A percentile compares a stretch with the other conserved stretches of the same genome.
Evolutionary conservation across 2,888 invertebrate species (phyloP).

Genomic region (Noctua comes): DNA sequence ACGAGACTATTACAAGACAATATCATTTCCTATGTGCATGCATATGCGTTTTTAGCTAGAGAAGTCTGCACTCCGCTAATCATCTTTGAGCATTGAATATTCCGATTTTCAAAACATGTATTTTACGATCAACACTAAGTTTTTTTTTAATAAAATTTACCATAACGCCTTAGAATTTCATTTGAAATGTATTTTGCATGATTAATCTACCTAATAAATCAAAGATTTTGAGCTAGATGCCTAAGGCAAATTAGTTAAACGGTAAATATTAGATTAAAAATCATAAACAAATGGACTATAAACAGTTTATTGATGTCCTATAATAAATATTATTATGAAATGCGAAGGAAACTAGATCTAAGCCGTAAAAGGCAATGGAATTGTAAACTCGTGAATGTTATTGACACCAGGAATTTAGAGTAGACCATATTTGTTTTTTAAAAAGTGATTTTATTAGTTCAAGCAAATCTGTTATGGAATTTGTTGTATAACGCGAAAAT

Average conservation of each 20-base stretch:
- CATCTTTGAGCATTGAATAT: background rate
- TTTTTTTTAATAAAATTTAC: background rate
- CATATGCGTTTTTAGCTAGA: background rate
- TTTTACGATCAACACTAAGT: background rate
- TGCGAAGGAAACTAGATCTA: conserved; percentile 5
- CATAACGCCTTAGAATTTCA: background rate
- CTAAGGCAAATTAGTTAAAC: background rate
- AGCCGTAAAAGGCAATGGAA: conserved; percentile 5
- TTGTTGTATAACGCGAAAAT: background rate
- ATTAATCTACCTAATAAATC: background rate
- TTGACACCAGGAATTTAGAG: conserved; percentile 12
- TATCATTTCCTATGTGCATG: background rate
- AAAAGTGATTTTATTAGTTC: background rate
- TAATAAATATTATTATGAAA: conserved; percentile 17
- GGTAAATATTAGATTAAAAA: background rate
- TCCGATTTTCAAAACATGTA: background rate
- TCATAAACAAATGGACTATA: background rate
- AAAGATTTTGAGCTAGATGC: background rate
- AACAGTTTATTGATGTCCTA: background rate
- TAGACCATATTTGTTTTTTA: conserved; percentile 18
- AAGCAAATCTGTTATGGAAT: background rate
- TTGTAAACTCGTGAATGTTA: conserved; percentile 28
- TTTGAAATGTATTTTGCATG: background rate
- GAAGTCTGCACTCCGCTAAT: background rate
- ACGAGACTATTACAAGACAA: background rate